phyloP scores from a whole-genome alignment of 2,797 vertebrate species.

The Rachycentron canadum region DNA sequence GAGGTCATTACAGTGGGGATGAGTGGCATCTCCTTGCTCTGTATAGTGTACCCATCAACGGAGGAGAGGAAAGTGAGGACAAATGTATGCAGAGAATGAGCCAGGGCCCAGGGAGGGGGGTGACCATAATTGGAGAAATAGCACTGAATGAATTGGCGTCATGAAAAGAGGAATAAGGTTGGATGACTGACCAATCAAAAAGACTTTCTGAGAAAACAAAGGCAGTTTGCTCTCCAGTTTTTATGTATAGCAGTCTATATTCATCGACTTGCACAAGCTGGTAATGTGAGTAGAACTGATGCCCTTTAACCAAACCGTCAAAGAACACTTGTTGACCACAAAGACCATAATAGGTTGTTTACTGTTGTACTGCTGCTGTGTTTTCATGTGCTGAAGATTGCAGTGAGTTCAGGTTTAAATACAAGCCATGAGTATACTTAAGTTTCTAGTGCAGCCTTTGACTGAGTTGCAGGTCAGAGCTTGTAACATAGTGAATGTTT shows the following conservation, averaged over 20 bases:
- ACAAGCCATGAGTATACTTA: too few species aligned
- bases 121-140: constrained; percentile 58
- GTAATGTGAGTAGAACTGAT: not conserved
- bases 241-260: not conserved
- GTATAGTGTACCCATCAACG: constrained; percentile 42
- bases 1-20: constrained; percentile 83
- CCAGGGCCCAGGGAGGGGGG: constrained; percentile 23
- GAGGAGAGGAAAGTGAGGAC: constrained; percentile 35
- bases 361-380: not conserved
- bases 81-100: constrained; percentile 27
- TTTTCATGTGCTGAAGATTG: not conserved
- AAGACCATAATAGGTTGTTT: constrained; percentile 23
- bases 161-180: constrained; percentile 37
- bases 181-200: constrained; percentile 53
- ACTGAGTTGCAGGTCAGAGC: not conserved
- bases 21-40: constrained; percentile 45
- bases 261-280: constrained; percentile 12
- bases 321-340: constrained; percentile 3
- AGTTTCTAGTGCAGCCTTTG: not conserved
- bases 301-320: not conserved
- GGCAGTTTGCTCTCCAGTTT: constrained; percentile 10
- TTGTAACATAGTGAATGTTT: too few species aligned
- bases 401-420: not conserved
- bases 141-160: constrained; percentile 35
- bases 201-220: constrained; percentile 41